Evolutionary conservation across 2,888 invertebrate species (phyloP).

Genomic region (Lasioglossum lativentre): DNA sequence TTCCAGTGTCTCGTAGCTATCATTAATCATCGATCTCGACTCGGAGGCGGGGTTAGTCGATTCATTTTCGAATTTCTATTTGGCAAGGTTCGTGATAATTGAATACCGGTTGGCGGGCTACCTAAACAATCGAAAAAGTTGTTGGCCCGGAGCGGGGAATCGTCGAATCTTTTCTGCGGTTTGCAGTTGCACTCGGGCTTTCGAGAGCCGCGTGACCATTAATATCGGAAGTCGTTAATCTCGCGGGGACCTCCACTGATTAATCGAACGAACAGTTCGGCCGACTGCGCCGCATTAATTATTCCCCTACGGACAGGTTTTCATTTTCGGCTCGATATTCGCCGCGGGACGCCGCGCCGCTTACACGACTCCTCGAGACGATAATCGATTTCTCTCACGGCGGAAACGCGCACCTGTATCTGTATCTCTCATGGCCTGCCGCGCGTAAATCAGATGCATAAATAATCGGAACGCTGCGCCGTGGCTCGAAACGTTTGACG

Average conservation of each 20-base stretch:
- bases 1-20: neutral
- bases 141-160: neutral
- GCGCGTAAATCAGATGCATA: constrained; percentile 59
- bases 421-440: constrained; percentile 1
- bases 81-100: constrained; percentile 14
- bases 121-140: neutral
- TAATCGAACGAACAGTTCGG: constrained; percentile 70
- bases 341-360: constrained; percentile 64
- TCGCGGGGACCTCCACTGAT: constrained; percentile 62
- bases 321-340: constrained; percentile 72
- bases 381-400: constrained; percentile 71
- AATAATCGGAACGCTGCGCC: constrained; percentile 49
- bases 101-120: constrained; percentile 9
- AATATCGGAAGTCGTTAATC: constrained; percentile 71
- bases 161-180: constrained; percentile 4
- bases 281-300: constrained; percentile 70
- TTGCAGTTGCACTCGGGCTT: neutral
- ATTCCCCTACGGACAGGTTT: constrained; percentile 70
- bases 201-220: constrained; percentile 53
- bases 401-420: constrained; percentile 48
- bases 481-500: constrained; percentile 12
- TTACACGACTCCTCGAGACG: constrained; percentile 53
- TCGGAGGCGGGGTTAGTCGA: neutral
- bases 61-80: constrained; percentile 29
- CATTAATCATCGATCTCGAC: constrained; percentile 17